Base-by-base conservation (phyloP, 2,797 vertebrate species). In the Coilia nasus region DNA sequence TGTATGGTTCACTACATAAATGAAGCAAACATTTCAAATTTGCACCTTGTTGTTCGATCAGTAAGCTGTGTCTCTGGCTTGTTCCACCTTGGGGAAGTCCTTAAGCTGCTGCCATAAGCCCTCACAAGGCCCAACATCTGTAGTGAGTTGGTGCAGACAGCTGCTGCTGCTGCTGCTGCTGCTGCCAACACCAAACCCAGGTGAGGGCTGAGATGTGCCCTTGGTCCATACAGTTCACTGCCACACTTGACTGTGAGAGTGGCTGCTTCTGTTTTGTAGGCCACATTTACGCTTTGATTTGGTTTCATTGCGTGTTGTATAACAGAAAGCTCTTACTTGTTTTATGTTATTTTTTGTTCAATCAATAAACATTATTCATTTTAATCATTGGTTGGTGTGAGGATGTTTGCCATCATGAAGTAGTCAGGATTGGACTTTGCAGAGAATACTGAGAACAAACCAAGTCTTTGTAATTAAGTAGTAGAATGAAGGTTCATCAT, bases 171-270 rank as follows among this genome's bases (percentile, higher is more conserved):
- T n/a, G n/a, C n/a, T n/a, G n/a, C n/a, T n/a, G n/a, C n/a, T n/a
- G n/a, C n/a, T n/a, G n/a, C n/a, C n/a, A n/a, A n/a, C n/a, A n/a
- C 50, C 7, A 54, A 9, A 54, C 50, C 50, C 14, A 3, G 50
- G 50, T 54, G 14, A 54, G 7, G 14, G 50, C 50, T 54, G 7
- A 54, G 50, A 54, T 10, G 50, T 54, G 50, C 50, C 9, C 50
- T 3, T 54, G 50, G 50, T 54, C 50, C 50, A 54, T 54, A 54
- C 50, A 54, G 7, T 54, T 54, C 50, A 54, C 9, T 54, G 31
- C 28, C 67, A 75, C 67, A 14, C 15, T 28, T 31, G 28, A 67
- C 28, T 67, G 11, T 88, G 83, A 85, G 62, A 57, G 25, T n/a
- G 23, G 25, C 64, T 67, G 25, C 28, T 75, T 78, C 19, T 19